These are phyloP conservation scores for Pyrgilauda ruficollis DNA, from an alignment of 2,113 vertebrate species.

Conservation along the genomic window DNA sequence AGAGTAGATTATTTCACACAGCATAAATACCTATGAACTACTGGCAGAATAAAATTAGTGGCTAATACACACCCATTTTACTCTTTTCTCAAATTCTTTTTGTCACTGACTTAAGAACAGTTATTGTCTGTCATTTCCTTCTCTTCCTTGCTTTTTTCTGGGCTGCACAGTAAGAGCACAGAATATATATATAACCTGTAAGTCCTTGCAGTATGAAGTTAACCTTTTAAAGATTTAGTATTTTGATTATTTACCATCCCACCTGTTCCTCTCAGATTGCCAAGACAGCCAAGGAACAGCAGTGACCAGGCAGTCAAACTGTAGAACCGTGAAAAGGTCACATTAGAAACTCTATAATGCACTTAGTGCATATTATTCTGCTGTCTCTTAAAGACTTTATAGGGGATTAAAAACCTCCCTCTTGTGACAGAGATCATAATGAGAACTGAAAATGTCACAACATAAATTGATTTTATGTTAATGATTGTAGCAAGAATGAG, in stretches of 20 bases:
- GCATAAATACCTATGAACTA: background rate
- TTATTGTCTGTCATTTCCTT: background rate
- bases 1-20: background rate
- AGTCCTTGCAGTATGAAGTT: background rate
- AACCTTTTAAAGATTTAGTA: slow-evolving; percentile 37
- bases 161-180: background rate
- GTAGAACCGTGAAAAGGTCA: slow-evolving; percentile 51
- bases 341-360: slow-evolving; percentile 41
- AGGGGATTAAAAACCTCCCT: slow-evolving; percentile 51
- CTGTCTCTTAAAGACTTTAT: slow-evolving; percentile 50
- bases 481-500: slow-evolving; percentile 32
- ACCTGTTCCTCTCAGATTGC: slow-evolving; percentile 28
- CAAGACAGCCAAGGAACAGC: background rate
- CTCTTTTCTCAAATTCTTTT: background rate
- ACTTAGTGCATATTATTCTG: slow-evolving; percentile 43
- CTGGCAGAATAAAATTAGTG: background rate
- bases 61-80: background rate
- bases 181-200: background rate
- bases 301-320: slow-evolving; percentile 46
- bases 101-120: background rate
- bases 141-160: background rate
- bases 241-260: slow-evolving; percentile 35
- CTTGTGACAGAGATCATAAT: slow-evolving; percentile 48
- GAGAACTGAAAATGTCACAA: slow-evolving; percentile 65
- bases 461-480: slow-evolving; percentile 66